Evolutionary conservation across 1,140 invertebrate genomes (phyloP), one percentile per base, ranked within the genome.

Genomic region (Drosophila yakuba): DNA sequence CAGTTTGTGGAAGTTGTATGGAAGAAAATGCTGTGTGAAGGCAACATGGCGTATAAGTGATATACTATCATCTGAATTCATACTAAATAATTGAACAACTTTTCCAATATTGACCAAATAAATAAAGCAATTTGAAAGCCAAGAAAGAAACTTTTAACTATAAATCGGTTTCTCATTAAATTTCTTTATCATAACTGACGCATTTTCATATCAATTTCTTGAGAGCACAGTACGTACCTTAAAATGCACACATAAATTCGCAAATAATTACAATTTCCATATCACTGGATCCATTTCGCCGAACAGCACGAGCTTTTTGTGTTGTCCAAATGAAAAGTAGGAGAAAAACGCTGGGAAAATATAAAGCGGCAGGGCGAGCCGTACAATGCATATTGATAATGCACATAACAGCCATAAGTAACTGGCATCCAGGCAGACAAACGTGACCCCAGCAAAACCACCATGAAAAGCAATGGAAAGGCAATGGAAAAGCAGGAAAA

Each of bases 371-470:
- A 39, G 36, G 38, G 41, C 58, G 61, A 59, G 71, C 50, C 67
- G 51, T 59, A 89, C 76, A 83, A 83, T 88, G 84, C 83, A 88
- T 88, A 88, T 88, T 89, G 84, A 83, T 88, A 89, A 83, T 88
- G 84, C 84, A 89, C 83, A 83, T 81, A 88, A 82, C 72, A 83
- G 84, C 68, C 75, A 80, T 89, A 86, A 86, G 83, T 88, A 86
- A 86, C 83, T 88, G 78, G 78, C 78, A 64, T 79, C 64, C 82
- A 73, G 82, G 79, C 82, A 85, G 80, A 85, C 82, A 85, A 85
- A 85, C 82, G 82, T 85, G 82, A 85, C 82, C 83, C 51, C 32
- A 52, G 61, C 60, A 80, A 59, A 63, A 60, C 41, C 23, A 54
- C 11, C 47, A 38, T 50, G 32, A 15, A 12, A 48, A 36, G 54